phyloP scores from a whole-genome alignment of 1,140 invertebrate genomes.

The Calephelis nemesis region DNA sequence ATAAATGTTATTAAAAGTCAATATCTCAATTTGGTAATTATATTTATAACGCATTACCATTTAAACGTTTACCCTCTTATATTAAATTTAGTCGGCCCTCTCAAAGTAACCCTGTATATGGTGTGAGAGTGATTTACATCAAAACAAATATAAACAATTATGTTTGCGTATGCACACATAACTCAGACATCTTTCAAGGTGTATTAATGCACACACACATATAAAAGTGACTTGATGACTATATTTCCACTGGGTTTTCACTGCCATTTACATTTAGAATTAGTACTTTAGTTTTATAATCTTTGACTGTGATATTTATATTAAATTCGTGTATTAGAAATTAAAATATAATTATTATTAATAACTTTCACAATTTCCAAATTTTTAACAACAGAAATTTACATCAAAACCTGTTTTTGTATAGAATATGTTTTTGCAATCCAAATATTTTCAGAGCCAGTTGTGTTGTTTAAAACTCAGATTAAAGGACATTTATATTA shows the following conservation, averaged over 20 bases:
- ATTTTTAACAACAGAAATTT: slow-evolving; percentile 37
- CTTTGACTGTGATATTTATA: slow-evolving; percentile 78
- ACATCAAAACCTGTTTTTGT: slow-evolving; percentile 31
- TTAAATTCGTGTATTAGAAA: slow-evolving; percentile 72
- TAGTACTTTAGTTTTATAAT: slow-evolving; percentile 69
- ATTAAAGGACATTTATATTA: slow-evolving; percentile 62
- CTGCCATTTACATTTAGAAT: slow-evolving; percentile 69
- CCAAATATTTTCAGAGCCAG: slow-evolving; percentile 61
- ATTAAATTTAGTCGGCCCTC: too few species aligned
- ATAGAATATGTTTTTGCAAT: slow-evolving; percentile 48
- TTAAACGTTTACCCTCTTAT: too few species aligned
- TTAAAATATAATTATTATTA: slow-evolving; percentile 55
- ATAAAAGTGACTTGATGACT: too few species aligned
- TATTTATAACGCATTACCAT: too few species aligned
- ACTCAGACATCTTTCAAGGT: too few species aligned
- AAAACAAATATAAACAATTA: too few species aligned
- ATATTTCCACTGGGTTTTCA: slow-evolving; percentile 31
- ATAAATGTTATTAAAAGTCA: too few species aligned
- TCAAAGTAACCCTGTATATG: too few species aligned
- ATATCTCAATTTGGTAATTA: too few species aligned
- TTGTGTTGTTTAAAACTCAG: slow-evolving; percentile 52
- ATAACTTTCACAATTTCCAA: slow-evolving; percentile 45
- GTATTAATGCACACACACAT: too few species aligned
- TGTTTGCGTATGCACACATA: too few species aligned
- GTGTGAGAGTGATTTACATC: too few species aligned